Conservation (phyloP, 1,140 invertebrate species). For the Psilanteris sp. region DNA sequence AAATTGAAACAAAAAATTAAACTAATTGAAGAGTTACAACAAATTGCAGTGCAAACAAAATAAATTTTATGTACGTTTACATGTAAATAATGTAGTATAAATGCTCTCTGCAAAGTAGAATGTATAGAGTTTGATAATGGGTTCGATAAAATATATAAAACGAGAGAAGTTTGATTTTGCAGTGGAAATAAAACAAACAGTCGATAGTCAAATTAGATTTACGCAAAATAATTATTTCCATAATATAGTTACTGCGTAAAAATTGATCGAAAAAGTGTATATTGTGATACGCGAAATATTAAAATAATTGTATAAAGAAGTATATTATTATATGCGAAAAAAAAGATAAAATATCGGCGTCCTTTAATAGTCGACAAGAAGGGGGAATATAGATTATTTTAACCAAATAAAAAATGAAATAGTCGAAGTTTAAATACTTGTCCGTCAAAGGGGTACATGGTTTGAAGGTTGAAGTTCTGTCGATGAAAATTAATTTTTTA, state of each 20-base stretch:
- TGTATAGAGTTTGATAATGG: slow-evolving; percentile 50
- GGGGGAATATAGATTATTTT: slow-evolving; percentile 66
- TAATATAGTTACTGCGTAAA: slow-evolving; percentile 64
- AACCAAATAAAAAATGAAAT: slow-evolving; percentile 66
- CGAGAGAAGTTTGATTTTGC: slow-evolving; percentile 20
- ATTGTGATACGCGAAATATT: slow-evolving; percentile 72
- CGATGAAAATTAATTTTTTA: slow-evolving; percentile 61
- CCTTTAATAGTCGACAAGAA: slow-evolving; percentile 45
- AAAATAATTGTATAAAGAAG: slow-evolving; percentile 69
- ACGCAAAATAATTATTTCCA: slow-evolving; percentile 57
- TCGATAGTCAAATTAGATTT: slow-evolving; percentile 62
- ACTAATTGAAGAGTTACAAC: too few species aligned
- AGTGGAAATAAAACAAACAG: slow-evolving; percentile 39
- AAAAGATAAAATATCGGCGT: slow-evolving; percentile 35
- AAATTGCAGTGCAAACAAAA: slow-evolving; percentile 26
- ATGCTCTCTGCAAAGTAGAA: slow-evolving; percentile 55
- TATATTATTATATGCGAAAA: slow-evolving; percentile 61
- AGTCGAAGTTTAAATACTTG: slow-evolving; percentile 61
- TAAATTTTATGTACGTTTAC: slow-evolving; percentile 51
- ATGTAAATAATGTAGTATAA: slow-evolving; percentile 74
- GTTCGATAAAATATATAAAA: background rate
- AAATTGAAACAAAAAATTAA: too few species aligned
- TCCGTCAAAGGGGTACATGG: slow-evolving; percentile 65
- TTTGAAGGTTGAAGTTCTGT: slow-evolving; percentile 67
- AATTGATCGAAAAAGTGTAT: slow-evolving; percentile 66